Base-by-base conservation (phyloP, 2,888 invertebrate species). In the Philhelius pedissequus region DNA sequence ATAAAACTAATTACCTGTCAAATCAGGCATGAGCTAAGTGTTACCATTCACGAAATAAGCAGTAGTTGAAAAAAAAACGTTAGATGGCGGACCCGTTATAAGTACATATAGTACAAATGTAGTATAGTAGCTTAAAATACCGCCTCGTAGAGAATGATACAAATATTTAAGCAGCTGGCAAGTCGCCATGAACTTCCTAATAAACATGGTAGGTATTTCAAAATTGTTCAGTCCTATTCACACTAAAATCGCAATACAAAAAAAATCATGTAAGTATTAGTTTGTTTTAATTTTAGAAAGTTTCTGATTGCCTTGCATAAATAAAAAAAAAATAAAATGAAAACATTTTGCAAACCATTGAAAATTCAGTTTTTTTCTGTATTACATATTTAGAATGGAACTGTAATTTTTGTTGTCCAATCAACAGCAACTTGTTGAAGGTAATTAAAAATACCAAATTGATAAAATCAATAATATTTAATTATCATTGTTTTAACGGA, bases 121-220 rank as follows among this genome's bases (percentile, higher is more conserved):
- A n/a, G n/a, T n/a, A n/a, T n/a, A n/a, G n/a, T 20, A 48, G 3
- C 7, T n/a, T 48, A 7, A 48, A 25, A 64, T 43, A 9, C 56
- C 48, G 30, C 32, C 62, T 18, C 27, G 43, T 8, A 69, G 40
- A 18, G 18, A 74, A 62, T 68, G 77, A 58, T 78, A 60, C 48
- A 78, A 74, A 74, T 64, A 74, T 52, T 66, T 18, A 22, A 62
- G 18, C 48, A 70, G 48, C 64, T 83, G 83, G 83, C 83, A 79
- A 43, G 3, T 52, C 50, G 83, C 83, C 83, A 83, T 75, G 83
- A 83, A 83, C 83, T 83, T 83, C 74, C 70, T 66, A 74, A 83
- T 79, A 83, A 83, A 83, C 79, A 66, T 58, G 83, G 79, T 75
- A 66, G 83, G 79, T 75, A 83, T 83, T 83, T 79, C 79, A 83